Evolutionary conservation across 2,888 invertebrate species (phyloP), one percentile per base, ranked within the genome.

Genomic region (Aporophyla lueneburgensis): DNA sequence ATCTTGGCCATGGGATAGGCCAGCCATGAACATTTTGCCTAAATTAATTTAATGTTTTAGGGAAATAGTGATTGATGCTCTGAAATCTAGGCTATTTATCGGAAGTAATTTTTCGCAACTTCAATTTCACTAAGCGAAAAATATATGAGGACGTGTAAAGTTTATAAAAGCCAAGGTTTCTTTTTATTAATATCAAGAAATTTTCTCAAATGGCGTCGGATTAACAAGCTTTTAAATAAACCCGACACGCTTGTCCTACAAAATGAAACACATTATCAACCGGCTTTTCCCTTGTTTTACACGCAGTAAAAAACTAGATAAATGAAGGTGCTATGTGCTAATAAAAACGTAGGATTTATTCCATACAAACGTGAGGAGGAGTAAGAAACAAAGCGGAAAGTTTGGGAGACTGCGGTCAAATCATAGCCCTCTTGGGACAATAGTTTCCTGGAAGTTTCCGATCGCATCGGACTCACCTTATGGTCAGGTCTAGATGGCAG

Each of bases 381-480:
- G 90, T 89, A 90, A 85, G 88, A 91, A 93, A 93, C 92, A 92
- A 91, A 87, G 85, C 86, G 89, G 85, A 89, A 93, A 94, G 91
- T 93, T 94, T 90, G 91, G 89, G 89, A 91, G 92, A 93, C 93
- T 91, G 93, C 92, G 95, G 95, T 93, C 95, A 93, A 94, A 93
- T 94, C 92, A 95, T 95, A 89, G 93, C 92, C 89, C 95, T 90
- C 94, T 81, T 76, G 94, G 93, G 95, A 92, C 86, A 75, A 81
- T 89, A 92, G 93, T 93, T 94, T 87, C 88, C 80, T 80, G 84
- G 85, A 92, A 93, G 89, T 95, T 94, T 91, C 86, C 90, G 90
- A 89, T 91, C 87, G 75, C 74, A 75, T 83, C 62, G 77, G 59
- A 78, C 78, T 86, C 53, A 78, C 77, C 84, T 84, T 74, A 43